A percentile compares a stretch with the other conserved stretches of the same genome.
These are phyloP conservation scores for Venusia cambrica DNA, from an alignment of 2,888 invertebrate genomes.

Conservation along the genomic window DNA sequence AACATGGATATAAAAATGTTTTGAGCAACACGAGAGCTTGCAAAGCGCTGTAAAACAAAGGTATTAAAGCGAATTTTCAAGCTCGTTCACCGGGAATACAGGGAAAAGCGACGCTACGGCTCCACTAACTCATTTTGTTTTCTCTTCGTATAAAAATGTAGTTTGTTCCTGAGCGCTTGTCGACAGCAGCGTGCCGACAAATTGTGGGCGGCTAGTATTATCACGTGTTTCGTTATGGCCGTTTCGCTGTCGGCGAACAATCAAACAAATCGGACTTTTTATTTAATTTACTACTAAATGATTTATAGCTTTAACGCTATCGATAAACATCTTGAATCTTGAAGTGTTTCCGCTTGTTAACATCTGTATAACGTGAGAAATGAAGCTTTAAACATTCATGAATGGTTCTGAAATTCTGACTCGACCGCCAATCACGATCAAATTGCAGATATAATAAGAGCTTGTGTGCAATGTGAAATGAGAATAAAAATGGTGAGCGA, in stretches of 20 bases:
- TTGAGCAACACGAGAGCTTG: constrained; percentile 62
- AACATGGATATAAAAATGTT: constrained; percentile 53
- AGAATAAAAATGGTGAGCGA: constrained; percentile 26
- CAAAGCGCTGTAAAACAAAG: constrained; percentile 75
- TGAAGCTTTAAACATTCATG: no score
- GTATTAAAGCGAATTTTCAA: constrained; percentile 77
- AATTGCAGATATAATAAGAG: no score
- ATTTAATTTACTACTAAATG: constrained; percentile 31
- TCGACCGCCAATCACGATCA: no score
- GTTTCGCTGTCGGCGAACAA: constrained; percentile 44
- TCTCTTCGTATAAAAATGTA: constrained; percentile 72
- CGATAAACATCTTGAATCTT: no score
- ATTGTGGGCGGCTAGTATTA: constrained; percentile 47
- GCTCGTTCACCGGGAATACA: constrained; percentile 61
- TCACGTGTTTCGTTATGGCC: constrained; percentile 47
- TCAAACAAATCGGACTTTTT: constrained; percentile 42
- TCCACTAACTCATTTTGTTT: constrained; percentile 74
- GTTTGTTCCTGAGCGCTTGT: constrained; percentile 64
- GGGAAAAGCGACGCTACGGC: constrained; percentile 65
- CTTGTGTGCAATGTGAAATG: no score
- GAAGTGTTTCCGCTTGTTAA: no score
- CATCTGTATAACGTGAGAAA: no score
- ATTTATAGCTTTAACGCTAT: constrained; percentile 1
- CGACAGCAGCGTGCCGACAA: constrained; percentile 48
- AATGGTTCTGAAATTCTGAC: no score